These are phyloP conservation scores for Myotis findleyi DNA, from an alignment of 2,797 vertebrate species.

Conservation along the genomic window DNA sequence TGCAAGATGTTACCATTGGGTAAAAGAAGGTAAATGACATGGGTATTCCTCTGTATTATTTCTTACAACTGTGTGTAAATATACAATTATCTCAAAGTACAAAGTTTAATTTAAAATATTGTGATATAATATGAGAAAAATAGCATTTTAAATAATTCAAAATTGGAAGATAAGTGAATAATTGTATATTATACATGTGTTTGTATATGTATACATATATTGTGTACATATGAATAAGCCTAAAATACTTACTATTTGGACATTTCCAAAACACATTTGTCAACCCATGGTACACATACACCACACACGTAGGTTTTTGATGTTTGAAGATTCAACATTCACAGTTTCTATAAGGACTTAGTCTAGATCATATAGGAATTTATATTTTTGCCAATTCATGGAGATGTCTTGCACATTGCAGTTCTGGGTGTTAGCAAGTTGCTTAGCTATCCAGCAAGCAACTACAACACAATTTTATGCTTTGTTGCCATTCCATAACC, in stretches of 20 bases:
- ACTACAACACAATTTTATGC: background rate
- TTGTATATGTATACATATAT: background rate
- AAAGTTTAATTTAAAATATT: background rate
- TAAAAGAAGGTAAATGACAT: background rate
- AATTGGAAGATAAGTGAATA: background rate
- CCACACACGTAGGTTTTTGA: background rate
- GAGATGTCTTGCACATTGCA: background rate
- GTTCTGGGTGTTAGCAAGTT: background rate
- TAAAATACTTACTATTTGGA: background rate
- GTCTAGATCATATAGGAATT: background rate
- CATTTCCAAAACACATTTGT: background rate
- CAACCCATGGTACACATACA: background rate
- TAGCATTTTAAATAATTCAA: background rate
- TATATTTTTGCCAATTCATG: background rate
- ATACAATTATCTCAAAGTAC: background rate
- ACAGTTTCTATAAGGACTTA: background rate
- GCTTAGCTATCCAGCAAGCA: background rate
- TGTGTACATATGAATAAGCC: background rate
- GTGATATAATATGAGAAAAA: background rate
- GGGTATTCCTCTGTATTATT: background rate
- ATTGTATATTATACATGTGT: background rate
- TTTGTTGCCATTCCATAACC: background rate
- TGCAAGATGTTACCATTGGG: background rate
- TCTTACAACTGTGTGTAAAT: background rate
- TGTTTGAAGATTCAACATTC: background rate